Conservation (phyloP, 2,888 invertebrate genomes). For the Leptinotarsa peninsularis region DNA sequence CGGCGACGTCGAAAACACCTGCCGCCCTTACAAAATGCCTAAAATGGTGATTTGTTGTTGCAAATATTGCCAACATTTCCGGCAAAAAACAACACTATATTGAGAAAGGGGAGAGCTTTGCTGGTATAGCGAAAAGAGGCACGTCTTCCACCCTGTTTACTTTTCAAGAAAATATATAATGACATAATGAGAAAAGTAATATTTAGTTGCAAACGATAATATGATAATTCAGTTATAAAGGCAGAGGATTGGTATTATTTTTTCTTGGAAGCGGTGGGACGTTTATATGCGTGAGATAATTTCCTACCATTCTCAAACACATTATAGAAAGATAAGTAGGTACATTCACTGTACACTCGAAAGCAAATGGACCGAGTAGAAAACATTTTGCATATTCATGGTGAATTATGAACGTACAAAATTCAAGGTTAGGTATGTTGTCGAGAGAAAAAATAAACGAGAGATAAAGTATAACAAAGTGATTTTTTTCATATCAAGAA, state of each 20-base stretch:
- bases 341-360: no score
- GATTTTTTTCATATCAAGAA: no score
- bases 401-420: no score
- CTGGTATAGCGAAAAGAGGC: slow-evolving; percentile 24
- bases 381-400: no score
- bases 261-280: no score
- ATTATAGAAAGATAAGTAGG: no score
- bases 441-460: no score
- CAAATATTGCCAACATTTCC: slow-evolving; percentile 40
- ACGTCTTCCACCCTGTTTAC: slow-evolving; percentile 26
- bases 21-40: slow-evolving; percentile 32
- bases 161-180: slow-evolving; percentile 11
- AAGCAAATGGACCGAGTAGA: no score
- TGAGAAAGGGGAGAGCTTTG: slow-evolving; percentile 23
- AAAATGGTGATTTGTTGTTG: slow-evolving; percentile 42
- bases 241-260: neutral
- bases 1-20: slow-evolving; percentile 39
- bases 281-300: no score
- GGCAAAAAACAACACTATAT: slow-evolving; percentile 37
- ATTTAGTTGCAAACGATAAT: neutral
- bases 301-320: no score
- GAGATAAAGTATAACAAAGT: no score
- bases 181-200: neutral
- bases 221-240: neutral
- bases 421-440: no score